Base-by-base conservation (phyloP, 1,140 invertebrate genomes). In the Littorina saxatilis region DNA sequence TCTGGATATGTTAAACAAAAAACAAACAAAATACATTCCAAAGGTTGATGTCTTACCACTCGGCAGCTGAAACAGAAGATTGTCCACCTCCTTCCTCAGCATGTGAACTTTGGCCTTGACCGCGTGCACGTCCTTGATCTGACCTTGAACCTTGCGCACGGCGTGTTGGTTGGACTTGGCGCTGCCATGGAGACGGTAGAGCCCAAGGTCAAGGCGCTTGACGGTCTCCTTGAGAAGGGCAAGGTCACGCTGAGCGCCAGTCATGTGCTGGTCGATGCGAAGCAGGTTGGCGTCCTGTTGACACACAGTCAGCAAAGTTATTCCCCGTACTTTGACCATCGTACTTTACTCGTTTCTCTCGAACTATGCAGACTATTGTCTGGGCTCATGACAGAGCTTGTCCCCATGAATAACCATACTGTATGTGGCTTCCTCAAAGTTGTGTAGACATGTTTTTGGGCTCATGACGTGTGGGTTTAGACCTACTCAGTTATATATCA, bases 1-100 rank as follows among this genome's bases (percentile, higher is more conserved):
- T n/a, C n/a, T n/a, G n/a, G n/a, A n/a, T n/a, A n/a, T n/a, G n/a
- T n/a, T n/a, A n/a, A n/a, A n/a, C n/a, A n/a, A n/a, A n/a, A n/a
- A n/a, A n/a, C n/a, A n/a, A n/a, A n/a, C n/a, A n/a, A n/a, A n/a
- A n/a, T n/a, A n/a, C n/a, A n/a, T n/a, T n/a, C n/a, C n/a, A n/a
- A n/a, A n/a, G n/a, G n/a, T n/a, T n/a, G n/a, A n/a, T n/a, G n/a
- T 63, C 29, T 75, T 83, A 91, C 90, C 90, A 85, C 61, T 78
- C n/a, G 90, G 90, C 40, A 90, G 70, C 66, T 86, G 83, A 40
- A 82, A 82, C 9, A 85, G 83, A 13, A 88, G 81, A 40, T 89
- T 88, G 47, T 86, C 82, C 37, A 90, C 82, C 79, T 91, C 89
- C 40, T 84, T 66, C 76, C 87, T 82, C n/a, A 88, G n/a, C 13